A percentile compares a stretch with the other conserved stretches of the same genome.
Conservation (phyloP, 2,888 invertebrate species). For the Volucella inflata region DNA sequence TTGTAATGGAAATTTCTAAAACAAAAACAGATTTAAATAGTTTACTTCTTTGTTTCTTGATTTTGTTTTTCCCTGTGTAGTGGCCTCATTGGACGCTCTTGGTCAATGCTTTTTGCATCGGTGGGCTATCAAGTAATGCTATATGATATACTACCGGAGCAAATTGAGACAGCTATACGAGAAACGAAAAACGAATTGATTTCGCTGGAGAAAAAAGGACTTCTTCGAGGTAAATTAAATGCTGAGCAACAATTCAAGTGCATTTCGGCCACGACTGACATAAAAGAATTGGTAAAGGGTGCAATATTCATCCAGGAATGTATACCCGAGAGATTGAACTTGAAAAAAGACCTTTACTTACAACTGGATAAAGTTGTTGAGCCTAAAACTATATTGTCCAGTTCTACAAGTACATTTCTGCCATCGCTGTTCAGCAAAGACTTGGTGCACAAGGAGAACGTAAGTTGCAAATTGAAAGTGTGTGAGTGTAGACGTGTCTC, state of each 20-base stretch:
- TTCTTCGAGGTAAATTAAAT: constrained; percentile 90
- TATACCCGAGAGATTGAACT: constrained; percentile 93
- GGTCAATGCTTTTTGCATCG: constrained; percentile 98
- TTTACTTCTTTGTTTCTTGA: not conserved
- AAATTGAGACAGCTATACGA: constrained; percentile 89
- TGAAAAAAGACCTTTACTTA: constrained; percentile 92
- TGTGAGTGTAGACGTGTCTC: not conserved
- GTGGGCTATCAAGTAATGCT: constrained; percentile 95
- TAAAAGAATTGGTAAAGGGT: constrained; percentile 89
- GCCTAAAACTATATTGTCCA: constrained; percentile 92
- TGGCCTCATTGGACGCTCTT: constrained; percentile 97
- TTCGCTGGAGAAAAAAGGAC: constrained; percentile 88
- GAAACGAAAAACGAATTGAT: constrained; percentile 90
- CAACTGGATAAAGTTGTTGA: constrained; percentile 91
- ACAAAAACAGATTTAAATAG: not conserved
- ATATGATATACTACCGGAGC: constrained; percentile 92
- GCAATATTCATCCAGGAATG: constrained; percentile 96
- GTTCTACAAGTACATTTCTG: constrained; percentile 96
- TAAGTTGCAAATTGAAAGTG: constrained; percentile 78
- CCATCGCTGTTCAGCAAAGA: constrained; percentile 94
- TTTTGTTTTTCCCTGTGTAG: constrained; percentile 84
- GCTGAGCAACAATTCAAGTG: constrained; percentile 90
- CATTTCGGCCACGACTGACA: constrained; percentile 89
- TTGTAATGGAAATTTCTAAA: not conserved
- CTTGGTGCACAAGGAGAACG: constrained; percentile 88